phyloP scores from a whole-genome alignment of 2,797 vertebrate species.

The Alfaro cultratus region DNA sequence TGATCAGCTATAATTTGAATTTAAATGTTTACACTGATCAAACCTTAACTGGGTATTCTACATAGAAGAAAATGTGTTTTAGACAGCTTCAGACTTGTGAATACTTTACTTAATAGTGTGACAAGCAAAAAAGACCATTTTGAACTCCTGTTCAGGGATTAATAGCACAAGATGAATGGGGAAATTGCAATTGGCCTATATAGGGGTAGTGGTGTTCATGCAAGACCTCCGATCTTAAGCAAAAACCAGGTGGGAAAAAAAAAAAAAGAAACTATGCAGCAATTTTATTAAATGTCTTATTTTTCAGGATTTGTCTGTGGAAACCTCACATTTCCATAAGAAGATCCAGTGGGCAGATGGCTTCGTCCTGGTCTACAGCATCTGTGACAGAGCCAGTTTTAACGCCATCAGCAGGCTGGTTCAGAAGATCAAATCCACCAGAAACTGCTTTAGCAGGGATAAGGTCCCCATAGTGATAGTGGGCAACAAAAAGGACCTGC shows the following conservation, averaged over 20 bases:
- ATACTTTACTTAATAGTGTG: background rate
- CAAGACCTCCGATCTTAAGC: background rate
- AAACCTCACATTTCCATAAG: slow-evolving; percentile 66
- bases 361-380: slow-evolving; percentile 85
- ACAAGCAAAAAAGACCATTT: background rate
- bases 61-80: background rate
- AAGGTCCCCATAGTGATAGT: slow-evolving; percentile 78
- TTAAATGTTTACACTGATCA: background rate
- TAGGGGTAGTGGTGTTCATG: background rate
- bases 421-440: slow-evolving; percentile 69
- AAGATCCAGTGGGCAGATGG: slow-evolving; percentile 83
- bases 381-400: slow-evolving; percentile 85
- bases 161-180: background rate
- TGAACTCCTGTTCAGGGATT: background rate
- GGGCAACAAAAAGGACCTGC: slow-evolving; percentile 85
- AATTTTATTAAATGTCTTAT: background rate
- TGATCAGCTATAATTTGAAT: background rate
- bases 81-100: background rate
- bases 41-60: background rate
- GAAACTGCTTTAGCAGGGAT: slow-evolving; percentile 52
- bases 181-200: background rate
- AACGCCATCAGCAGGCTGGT: slow-evolving; percentile 74
- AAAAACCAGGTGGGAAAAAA: background rate
- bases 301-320: slow-evolving; percentile 43
- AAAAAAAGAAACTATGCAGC: background rate